These are phyloP conservation scores for Brachyrhaphis roseni DNA, from an alignment of 2,797 vertebrate species.

Conservation along the genomic window DNA sequence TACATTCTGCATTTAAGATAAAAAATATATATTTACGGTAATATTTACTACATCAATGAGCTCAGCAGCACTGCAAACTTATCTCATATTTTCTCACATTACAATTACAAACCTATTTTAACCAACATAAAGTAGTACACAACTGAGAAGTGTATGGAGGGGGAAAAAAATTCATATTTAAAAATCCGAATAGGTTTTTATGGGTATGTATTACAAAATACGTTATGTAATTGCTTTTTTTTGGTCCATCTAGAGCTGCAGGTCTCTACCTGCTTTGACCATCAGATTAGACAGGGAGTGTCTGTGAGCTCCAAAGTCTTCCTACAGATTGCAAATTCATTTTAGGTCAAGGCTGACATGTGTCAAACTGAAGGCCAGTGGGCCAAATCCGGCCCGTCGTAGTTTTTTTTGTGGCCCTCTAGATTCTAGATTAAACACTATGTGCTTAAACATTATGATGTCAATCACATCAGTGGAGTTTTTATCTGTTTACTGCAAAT, in stretches of 20 bases:
- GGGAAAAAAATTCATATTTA: neutral
- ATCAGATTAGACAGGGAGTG: neutral
- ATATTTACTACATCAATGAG: no score
- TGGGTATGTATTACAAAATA: neutral
- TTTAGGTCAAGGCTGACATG: neutral
- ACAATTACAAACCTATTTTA: neutral
- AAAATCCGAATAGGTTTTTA: neutral
- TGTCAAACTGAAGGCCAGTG: no score
- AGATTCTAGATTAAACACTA: no score
- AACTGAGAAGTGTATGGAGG: neutral
- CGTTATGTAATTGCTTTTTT: neutral
- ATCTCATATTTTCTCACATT: no score
- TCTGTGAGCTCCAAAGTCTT: neutral
- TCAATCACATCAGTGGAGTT: no score
- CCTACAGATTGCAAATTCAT: neutral
- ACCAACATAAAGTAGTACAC: neutral
- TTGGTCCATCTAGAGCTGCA: neutral
- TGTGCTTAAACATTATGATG: no score
- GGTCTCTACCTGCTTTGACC: constrained; percentile 1
- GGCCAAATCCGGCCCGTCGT: no score
- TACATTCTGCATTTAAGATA: no score
- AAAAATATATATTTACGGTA: no score
- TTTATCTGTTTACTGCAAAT: no score
- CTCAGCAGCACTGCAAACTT: no score
- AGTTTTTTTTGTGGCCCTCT: no score